These are phyloP conservation scores for Athrips mouffetella DNA, from an alignment of 2,888 invertebrate species.

Conservation along the genomic window DNA sequence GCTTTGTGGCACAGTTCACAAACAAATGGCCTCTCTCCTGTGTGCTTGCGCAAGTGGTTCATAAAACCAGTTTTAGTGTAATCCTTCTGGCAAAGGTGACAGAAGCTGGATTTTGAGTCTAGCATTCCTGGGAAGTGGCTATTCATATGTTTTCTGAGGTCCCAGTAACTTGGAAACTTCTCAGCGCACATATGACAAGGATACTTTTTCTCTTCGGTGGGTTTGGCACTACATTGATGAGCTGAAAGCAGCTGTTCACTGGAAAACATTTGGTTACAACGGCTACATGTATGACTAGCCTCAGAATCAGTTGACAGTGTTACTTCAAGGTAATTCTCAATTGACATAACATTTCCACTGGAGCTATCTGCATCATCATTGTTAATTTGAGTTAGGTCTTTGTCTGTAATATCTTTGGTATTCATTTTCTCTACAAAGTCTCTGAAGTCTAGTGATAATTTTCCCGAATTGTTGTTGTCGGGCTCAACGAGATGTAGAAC, in stretches of 20 bases:
- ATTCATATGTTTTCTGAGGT: constrained; percentile 71
- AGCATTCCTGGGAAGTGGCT: constrained; percentile 74
- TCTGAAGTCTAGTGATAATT: constrained; percentile 61
- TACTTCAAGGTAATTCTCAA: constrained; percentile 75
- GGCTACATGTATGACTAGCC: constrained; percentile 72
- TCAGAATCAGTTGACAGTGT: constrained; percentile 74
- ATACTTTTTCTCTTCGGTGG: constrained; percentile 70
- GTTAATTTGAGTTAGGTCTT: constrained; percentile 53
- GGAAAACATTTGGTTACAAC: constrained; percentile 72
- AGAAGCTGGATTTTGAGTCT: constrained; percentile 74
- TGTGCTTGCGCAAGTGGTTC: constrained; percentile 75
- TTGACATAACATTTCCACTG: constrained; percentile 72
- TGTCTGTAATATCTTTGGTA: constrained; percentile 62
- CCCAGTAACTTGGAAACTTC: constrained; percentile 74
- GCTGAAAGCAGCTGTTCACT: constrained; percentile 63
- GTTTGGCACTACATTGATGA: constrained; percentile 68
- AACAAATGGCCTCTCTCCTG: constrained; percentile 73
- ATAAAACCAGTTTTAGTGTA: constrained; percentile 76
- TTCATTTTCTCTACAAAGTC: constrained; percentile 63
- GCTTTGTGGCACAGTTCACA: constrained; percentile 75
- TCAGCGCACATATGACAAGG: constrained; percentile 74
- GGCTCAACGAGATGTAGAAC: constrained; percentile 70
- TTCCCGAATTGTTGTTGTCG: constrained; percentile 67
- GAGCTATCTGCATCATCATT: constrained; percentile 70
- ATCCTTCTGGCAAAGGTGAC: constrained; percentile 75